Evolutionary conservation across 2,888 invertebrate genomes (phyloP), one percentile per base, ranked within the genome.

Genomic region (Parnassius mnemosyne): DNA sequence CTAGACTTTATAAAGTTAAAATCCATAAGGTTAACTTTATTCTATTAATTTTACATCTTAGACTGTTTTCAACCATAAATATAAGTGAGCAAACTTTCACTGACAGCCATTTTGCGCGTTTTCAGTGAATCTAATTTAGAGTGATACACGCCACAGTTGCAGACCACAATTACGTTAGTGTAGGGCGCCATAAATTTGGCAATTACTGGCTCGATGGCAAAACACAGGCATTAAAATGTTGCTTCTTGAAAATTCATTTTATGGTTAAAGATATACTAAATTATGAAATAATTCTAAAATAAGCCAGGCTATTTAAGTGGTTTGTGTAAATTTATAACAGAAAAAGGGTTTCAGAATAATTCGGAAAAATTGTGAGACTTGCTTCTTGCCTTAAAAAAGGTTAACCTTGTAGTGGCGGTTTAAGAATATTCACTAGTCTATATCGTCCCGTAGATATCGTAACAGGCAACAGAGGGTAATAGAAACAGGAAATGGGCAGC

Each of bases 121-220:
- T 76, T 76, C 75, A 79, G 74, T 76, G 80, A 87, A 89, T 89
- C 87, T 87, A 89, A 90, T 90, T 90, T 87, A 76, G 80, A 87
- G 81, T 88, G 89, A 88, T 89, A 85, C 86, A 86, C 80, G 78
- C 84, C 83, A 80, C 80, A 74, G 80, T 77, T 77, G 73, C 76
- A 76, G 77, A 71, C 89, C 90, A 80, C 89, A 89, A 89, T 88
- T 85, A 82, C 83, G 84, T 89, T 89, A 87, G 83, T 82, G 81
- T 79, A 76, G 87, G 87, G 82, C 74, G 85, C 83, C 80, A 88
- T 90, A 89, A 89, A 90, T 90, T 89, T 84, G 85, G 81, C 87
- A 90, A 90, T 90, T 89, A 90, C 87, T 78, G 74, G 65, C 80
- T 76, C 76, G 78, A 85, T 87, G 80, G 83, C 78, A 83, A 83